phyloP scores from a whole-genome alignment of 2,888 invertebrate species.

The Trachelus iudaicus region DNA sequence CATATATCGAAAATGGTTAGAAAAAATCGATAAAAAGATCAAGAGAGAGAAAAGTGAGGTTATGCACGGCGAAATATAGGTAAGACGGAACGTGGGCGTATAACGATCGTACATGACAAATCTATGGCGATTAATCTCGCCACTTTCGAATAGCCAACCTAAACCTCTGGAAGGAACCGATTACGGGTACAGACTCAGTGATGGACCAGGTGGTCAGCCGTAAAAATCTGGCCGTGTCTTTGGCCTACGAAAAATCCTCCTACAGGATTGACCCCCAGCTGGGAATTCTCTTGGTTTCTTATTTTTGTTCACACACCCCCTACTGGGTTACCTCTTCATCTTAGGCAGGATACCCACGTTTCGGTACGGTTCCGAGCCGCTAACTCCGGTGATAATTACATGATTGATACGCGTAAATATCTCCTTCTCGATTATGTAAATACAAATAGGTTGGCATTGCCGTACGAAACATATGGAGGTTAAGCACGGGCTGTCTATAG shows the following conservation, averaged over 20 bases:
- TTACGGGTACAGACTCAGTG: neutral
- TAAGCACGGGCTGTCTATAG: neutral
- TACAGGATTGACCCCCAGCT: constrained; percentile 54
- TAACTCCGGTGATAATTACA: constrained; percentile 43
- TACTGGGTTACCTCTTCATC: constrained; percentile 60
- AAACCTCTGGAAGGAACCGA: neutral
- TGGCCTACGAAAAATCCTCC: neutral
- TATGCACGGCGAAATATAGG: neutral
- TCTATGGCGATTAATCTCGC: constrained; percentile 53
- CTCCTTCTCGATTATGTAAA: constrained; percentile 4
- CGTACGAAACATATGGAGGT: neutral
- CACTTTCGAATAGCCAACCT: constrained; percentile 24
- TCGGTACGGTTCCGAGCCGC: constrained; percentile 7
- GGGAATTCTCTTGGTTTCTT: constrained; percentile 47
- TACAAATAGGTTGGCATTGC: constrained; percentile 2
- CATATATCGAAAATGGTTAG: too few relatives aligned
- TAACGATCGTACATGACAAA: constrained; percentile 51
- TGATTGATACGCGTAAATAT: constrained; percentile 51
- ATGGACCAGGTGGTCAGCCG: constrained; percentile 50
- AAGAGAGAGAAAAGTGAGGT: neutral
- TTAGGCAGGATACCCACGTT: constrained; percentile 17
- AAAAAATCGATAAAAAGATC: too few relatives aligned
- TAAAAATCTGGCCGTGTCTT: constrained; percentile 7
- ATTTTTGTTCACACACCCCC: constrained; percentile 53
- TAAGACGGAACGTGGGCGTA: constrained; percentile 6